Percentiles rank a stretch among this genome's conserved stretches.
Conservation (phyloP, 2,113 vertebrate genomes). For the Entelurus aequoreus region DNA sequence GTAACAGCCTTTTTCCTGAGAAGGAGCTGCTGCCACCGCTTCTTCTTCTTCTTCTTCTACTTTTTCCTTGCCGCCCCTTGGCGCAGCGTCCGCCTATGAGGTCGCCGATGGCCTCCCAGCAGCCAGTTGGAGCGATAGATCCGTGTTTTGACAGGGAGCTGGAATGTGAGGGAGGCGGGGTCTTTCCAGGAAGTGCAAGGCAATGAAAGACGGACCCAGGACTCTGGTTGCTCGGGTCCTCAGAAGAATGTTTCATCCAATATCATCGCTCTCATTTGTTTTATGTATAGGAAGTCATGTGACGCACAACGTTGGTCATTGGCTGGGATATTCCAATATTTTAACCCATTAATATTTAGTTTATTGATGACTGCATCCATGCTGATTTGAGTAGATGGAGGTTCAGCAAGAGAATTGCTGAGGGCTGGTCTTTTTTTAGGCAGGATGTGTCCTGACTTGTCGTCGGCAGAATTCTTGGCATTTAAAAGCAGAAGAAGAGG, state of each 20-base stretch:
- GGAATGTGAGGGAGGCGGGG: slow-evolving; percentile 49
- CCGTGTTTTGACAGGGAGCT: slow-evolving; percentile 52
- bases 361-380: slow-evolving; percentile 15
- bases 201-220: slow-evolving; percentile 41
- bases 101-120: slow-evolving; percentile 19
- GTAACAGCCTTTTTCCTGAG: slow-evolving; percentile 54
- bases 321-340: not conserved
- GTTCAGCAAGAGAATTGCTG: slow-evolving; percentile 37
- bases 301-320: not conserved
- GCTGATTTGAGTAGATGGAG: slow-evolving; percentile 19
- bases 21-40: slow-evolving; percentile 38
- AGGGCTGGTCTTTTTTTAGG: slow-evolving; percentile 29
- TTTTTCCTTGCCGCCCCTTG: slow-evolving; percentile 40
- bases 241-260: slow-evolving; percentile 3
- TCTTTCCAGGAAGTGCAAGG: slow-evolving; percentile 65
- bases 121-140: slow-evolving; percentile 44
- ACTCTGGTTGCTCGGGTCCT: slow-evolving; percentile 27
- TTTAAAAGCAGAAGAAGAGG: slow-evolving; percentile 35
- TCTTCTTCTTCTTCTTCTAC: slow-evolving; percentile 14
- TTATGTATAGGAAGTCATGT: not conserved
- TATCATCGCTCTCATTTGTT: not conserved
- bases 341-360: no score
- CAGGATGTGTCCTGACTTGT: slow-evolving; percentile 56
- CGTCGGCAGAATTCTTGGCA: slow-evolving; percentile 52
- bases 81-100: slow-evolving; percentile 31